Conservation (phyloP, 2,888 invertebrate species). For the Heterodera filipjevi region DNA sequence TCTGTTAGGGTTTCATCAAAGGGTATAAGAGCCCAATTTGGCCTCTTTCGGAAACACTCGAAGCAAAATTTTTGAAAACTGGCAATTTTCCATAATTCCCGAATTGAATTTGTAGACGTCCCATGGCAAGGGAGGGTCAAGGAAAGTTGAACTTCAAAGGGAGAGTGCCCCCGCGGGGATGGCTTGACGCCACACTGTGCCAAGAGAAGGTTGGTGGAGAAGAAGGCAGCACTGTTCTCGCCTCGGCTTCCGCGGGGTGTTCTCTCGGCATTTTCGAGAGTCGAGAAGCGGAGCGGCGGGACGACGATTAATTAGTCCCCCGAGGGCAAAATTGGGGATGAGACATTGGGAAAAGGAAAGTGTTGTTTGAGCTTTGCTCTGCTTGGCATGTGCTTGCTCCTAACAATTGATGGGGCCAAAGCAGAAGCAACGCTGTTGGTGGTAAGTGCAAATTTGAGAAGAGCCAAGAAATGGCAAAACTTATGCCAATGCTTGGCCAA, state of each 20-base stretch:
- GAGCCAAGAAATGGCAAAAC: background rate
- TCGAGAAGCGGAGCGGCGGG: background rate
- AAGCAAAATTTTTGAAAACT: too few species aligned
- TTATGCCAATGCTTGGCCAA: background rate
- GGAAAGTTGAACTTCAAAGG: background rate
- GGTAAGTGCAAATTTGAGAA: background rate
- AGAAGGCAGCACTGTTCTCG: too few species aligned
- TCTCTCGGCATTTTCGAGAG: too few species aligned
- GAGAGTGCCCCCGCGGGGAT: background rate
- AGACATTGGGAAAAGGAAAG: background rate
- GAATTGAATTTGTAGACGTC: too few species aligned
- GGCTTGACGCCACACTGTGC: background rate
- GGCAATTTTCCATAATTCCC: too few species aligned
- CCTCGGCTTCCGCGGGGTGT: background rate
- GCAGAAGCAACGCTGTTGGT: background rate
- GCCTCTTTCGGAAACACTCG: too few species aligned
- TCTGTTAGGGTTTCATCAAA: too few species aligned
- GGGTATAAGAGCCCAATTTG: too few species aligned
- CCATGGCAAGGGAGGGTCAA: background rate
- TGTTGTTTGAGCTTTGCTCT: conserved; percentile 12
- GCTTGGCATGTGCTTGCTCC: background rate
- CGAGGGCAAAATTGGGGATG: background rate
- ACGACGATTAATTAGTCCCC: conserved; percentile 9
- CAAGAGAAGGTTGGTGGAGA: too few species aligned
- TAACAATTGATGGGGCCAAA: background rate